These are phyloP conservation scores for Coendou prehensilis DNA, from an alignment of 2,797 vertebrate genomes.

Conservation along the genomic window DNA sequence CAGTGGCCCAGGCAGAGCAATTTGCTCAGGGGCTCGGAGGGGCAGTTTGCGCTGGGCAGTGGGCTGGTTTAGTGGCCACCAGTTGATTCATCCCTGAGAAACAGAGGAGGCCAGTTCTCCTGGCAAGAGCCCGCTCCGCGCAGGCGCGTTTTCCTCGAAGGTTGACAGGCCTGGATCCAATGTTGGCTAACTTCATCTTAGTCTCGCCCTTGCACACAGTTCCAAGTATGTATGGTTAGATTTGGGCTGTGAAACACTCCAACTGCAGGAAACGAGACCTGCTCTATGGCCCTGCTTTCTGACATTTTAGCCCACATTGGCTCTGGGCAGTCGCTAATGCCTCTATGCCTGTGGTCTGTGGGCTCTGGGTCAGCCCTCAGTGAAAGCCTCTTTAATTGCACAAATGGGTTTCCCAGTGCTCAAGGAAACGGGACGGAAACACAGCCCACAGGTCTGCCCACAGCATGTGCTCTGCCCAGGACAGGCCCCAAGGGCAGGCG, in stretches of 20 bases:
- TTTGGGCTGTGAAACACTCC: constrained; percentile 35
- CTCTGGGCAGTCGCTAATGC: not conserved
- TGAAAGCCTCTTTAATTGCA: constrained; percentile 52
- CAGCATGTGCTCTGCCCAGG: not conserved
- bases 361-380: not conserved
- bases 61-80: not conserved
- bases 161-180: constrained; percentile 58
- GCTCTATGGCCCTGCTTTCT: not conserved
- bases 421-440: constrained; percentile 7
- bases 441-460: not conserved
- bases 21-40: not conserved
- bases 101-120: not conserved
- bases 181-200: not conserved
- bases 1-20: not conserved
- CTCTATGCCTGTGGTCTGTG: constrained; percentile 55
- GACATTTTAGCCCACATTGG: constrained; percentile 22
- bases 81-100: constrained; percentile 32
- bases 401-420: constrained; percentile 59
- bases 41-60: not conserved
- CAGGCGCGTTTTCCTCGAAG: constrained; percentile 67
- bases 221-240: constrained; percentile 62
- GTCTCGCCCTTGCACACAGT: not conserved
- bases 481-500: not conserved
- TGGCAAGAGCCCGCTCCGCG: not conserved
- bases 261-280: constrained; percentile 55